phyloP scores from a whole-genome alignment of 2,113 vertebrate species.

The Pedetes capensis region DNA sequence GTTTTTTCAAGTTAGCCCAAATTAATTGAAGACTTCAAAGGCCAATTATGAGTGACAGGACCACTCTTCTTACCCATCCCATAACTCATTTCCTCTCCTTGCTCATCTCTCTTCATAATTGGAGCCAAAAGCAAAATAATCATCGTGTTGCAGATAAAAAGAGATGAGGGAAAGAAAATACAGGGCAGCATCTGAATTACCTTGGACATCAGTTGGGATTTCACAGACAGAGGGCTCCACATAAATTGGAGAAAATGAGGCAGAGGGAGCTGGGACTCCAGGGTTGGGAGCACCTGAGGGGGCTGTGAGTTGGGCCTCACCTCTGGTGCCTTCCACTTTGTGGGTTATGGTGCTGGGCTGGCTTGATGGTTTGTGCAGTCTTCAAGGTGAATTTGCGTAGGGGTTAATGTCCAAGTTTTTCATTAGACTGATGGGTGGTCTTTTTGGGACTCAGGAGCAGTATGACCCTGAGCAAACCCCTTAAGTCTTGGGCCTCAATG shows the following conservation, averaged over 20 bases:
- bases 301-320: fast-evolving
- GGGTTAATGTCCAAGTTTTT: not conserved
- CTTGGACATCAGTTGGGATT: not conserved
- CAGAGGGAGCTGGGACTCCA: not conserved
- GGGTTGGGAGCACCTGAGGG: not conserved
- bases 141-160: not conserved
- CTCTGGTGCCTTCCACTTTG: not conserved
- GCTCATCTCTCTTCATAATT: not conserved
- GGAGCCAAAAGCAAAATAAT: not conserved
- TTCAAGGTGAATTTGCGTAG: too few species aligned
- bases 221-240: not conserved
- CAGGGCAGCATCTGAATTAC: not conserved
- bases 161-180: not conserved
- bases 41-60: not conserved
- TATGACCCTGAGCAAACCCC: not conserved
- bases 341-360: not conserved
- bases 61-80: not conserved
- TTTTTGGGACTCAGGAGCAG: not conserved
- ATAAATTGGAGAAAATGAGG: not conserved
- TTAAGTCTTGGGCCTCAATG: not conserved
- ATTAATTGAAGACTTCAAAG: not conserved
- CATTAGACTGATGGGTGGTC: too few species aligned
- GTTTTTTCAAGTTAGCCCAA: not conserved
- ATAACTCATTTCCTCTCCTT: not conserved
- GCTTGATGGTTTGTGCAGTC: not conserved